Evolutionary conservation across 2,113 vertebrate genomes (phyloP).

Genomic region (Cryptoleucopteryx plumbea): DNA sequence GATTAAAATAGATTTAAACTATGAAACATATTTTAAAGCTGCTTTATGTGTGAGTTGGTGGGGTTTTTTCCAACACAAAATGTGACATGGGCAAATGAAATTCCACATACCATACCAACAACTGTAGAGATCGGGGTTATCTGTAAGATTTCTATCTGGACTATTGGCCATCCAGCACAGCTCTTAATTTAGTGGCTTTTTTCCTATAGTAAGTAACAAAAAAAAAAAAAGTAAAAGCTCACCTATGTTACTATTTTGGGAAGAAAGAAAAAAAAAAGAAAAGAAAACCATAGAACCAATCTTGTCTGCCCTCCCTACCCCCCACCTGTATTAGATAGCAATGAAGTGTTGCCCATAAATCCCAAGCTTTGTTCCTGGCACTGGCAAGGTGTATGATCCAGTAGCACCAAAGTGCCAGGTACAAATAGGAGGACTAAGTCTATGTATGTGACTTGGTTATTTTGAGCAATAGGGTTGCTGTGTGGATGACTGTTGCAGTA

Average conservation of each 20-base stretch:
- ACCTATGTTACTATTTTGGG: not conserved
- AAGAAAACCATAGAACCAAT: not conserved
- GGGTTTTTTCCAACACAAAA: not conserved
- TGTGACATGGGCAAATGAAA: not conserved
- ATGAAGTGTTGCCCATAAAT: not conserved
- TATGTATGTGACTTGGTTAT: not conserved
- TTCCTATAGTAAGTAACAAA: not conserved
- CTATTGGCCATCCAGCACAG: not conserved
- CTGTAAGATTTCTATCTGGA: not conserved
- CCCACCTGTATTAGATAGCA: not conserved
- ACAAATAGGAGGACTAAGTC: not conserved
- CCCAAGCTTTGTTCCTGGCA: not conserved
- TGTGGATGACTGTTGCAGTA: not conserved
- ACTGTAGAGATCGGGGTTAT: not conserved
- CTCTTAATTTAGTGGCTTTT: not conserved
- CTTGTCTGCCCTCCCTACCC: not conserved
- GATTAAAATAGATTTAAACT: not conserved
- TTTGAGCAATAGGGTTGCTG: not conserved
- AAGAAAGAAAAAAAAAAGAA: not conserved
- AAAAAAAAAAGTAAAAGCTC: not conserved
- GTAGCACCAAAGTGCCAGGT: not conserved
- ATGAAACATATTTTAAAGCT: not conserved
- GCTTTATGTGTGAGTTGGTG: not conserved
- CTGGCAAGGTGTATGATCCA: rapidly evolving
- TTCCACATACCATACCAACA: not conserved